Conservation (phyloP, 2,888 invertebrate genomes). For the Mystacides longicornis region DNA sequence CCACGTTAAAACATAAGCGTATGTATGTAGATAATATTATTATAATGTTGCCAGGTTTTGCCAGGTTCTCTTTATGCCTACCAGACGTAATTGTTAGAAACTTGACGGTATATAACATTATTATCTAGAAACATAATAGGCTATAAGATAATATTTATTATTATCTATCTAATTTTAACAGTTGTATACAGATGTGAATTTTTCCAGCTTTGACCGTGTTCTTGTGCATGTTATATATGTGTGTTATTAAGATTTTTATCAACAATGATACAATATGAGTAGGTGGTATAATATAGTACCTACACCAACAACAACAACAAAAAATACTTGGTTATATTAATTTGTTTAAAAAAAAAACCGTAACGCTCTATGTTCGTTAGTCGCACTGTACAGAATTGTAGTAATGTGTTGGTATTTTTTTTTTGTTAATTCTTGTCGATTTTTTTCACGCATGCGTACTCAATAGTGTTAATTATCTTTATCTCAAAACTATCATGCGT, state of each 20-base stretch:
- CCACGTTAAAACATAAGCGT: no score
- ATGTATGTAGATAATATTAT: no score
- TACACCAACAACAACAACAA: no score
- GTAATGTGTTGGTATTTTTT: no score
- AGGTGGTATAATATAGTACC: background rate
- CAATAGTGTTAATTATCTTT: background rate
- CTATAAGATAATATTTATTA: constrained; percentile 1
- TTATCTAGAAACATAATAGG: background rate
- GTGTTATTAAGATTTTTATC: background rate
- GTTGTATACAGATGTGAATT: background rate
- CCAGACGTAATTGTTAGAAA: no score
- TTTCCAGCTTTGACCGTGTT: background rate
- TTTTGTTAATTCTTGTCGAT: background rate
- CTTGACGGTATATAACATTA: no score
- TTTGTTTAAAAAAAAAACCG: background rate
- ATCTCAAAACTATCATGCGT: background rate
- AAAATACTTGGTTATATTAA: background rate
- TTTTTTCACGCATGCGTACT: constrained; percentile 1
- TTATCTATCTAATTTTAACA: background rate
- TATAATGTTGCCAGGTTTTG: no score
- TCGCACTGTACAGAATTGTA: background rate
- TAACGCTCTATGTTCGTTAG: background rate
- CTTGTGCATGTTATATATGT: background rate
- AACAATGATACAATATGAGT: background rate
- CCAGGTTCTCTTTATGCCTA: no score